Evolutionary conservation across 2,797 vertebrate genomes (phyloP).

Genomic region (Phoxinus dragarum): DNA sequence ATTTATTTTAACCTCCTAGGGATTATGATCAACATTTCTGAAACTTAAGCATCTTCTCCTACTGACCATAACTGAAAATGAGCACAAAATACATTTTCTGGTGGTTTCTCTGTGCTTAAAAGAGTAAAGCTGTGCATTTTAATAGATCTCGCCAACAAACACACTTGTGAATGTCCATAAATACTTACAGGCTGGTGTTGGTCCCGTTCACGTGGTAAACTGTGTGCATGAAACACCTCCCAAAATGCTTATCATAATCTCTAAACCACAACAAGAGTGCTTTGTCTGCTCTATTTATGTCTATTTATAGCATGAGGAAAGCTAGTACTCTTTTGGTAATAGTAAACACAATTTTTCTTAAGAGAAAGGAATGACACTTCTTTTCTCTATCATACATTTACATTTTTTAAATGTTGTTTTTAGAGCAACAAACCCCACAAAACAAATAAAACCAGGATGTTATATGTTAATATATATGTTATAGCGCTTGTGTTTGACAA

Average conservation of each 20-base stretch:
- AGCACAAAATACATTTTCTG: too few species aligned
- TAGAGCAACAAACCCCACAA: not conserved
- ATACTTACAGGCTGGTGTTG: slow-evolving; percentile 15
- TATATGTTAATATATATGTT: too few species aligned
- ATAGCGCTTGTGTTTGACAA: not conserved
- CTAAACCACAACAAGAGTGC: slow-evolving; percentile 8
- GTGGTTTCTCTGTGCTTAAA: not conserved
- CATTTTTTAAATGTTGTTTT: not conserved
- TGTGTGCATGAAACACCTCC: not conserved
- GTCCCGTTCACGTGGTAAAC: slow-evolving; percentile 29
- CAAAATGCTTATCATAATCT: slow-evolving; percentile 32
- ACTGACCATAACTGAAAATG: not conserved
- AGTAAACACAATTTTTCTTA: not conserved
- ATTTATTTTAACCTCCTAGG: not conserved
- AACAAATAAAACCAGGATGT: not conserved
- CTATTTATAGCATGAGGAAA: too few species aligned
- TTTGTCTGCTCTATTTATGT: not conserved
- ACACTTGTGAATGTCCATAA: slow-evolving; percentile 35
- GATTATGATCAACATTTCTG: too few species aligned
- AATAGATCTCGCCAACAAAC: not conserved
- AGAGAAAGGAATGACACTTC: not conserved
- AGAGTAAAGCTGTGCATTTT: slow-evolving; percentile 1
- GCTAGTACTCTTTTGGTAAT: not conserved
- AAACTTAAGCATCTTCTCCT: not conserved
- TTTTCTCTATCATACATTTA: not conserved